Evolutionary conservation across 1,140 invertebrate genomes (phyloP), one percentile per base, ranked within the genome.

Genomic region (Ceratina calcarata): DNA sequence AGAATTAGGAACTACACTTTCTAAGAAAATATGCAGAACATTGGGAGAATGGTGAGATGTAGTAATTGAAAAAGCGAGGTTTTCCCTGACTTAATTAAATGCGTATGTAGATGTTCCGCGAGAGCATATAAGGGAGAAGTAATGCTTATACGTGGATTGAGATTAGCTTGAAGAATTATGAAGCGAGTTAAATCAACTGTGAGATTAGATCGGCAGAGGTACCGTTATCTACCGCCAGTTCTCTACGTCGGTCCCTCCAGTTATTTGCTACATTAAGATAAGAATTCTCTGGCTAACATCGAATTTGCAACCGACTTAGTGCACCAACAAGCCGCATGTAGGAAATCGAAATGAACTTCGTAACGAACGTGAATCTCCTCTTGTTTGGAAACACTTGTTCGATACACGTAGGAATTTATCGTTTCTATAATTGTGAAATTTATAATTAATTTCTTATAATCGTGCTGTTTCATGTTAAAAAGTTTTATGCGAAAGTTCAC

Each of bases 101-200:
- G 87, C 85, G 82, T 84, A 85, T 85, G 85, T 76, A 88, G 87
- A 90, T 88, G 83, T 78, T 87, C 57, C 77, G 77, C 65, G 77
- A 20, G 75, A 75, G 81, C 58, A 69, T 81, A 81, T 81, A 85
- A 89, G 89, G 88, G 89, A 82, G 75, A 76, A 83, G 80, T 87
- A 87, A 90, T 88, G 91, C 89, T 93, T 91, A 89, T 88, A 90
- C 85, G 88, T 81, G 90, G 88, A 92, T 92, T 92, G 87, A 93
- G 92, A 93, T 93, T 93, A 93, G 91, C 83, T 89, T 83, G 86
- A 88, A 91, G 91, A 93, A 91, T 93, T 93, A 93, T 93, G 91
- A 93, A 93, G 88, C 91, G 88, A 91, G 90, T 89, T 93, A 93
- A 93, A 92, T 92, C 91, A 93, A 87, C 79, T 81, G 65, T 27